Evolutionary conservation across 2,797 vertebrate genomes (phyloP).

Genomic region (Carcharodon carcharias): DNA sequence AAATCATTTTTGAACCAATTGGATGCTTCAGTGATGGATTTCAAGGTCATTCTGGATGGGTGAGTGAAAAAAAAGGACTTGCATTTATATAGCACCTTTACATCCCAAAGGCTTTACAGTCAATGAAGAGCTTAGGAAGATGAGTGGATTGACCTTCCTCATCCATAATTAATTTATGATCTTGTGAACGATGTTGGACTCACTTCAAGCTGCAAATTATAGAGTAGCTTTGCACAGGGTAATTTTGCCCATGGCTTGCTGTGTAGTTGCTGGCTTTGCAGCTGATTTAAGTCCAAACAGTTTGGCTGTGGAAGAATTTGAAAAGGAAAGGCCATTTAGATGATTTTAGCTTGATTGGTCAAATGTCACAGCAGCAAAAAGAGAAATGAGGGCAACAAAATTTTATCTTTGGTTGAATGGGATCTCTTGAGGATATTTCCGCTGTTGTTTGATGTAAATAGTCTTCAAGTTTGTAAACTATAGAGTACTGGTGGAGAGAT

Average conservation of each 20-base stretch:
- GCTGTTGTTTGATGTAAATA: neutral
- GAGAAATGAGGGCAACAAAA: neutral
- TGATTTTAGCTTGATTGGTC: neutral
- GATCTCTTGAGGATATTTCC: neutral
- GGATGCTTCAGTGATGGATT: neutral
- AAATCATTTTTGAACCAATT: neutral
- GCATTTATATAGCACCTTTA: neutral
- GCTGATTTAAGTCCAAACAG: neutral
- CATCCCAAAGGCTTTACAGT: neutral
- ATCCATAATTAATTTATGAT: neutral
- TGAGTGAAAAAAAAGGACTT: neutral
- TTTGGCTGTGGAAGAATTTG: neutral
- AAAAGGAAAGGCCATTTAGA: neutral
- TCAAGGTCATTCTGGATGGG: neutral
- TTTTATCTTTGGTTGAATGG: neutral
- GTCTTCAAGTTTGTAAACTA: neutral
- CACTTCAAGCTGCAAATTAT: neutral
- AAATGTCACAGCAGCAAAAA: neutral
- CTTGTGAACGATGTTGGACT: neutral
- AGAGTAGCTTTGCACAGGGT: neutral
- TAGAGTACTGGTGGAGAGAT: neutral
- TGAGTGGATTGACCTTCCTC: neutral
- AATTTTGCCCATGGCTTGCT: neutral
- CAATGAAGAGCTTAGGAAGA: neutral
- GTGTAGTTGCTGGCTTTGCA: neutral